phyloP scores from a whole-genome alignment of 64 coral and sea anemone genomes.

The Actinia tenebrosa region DNA sequence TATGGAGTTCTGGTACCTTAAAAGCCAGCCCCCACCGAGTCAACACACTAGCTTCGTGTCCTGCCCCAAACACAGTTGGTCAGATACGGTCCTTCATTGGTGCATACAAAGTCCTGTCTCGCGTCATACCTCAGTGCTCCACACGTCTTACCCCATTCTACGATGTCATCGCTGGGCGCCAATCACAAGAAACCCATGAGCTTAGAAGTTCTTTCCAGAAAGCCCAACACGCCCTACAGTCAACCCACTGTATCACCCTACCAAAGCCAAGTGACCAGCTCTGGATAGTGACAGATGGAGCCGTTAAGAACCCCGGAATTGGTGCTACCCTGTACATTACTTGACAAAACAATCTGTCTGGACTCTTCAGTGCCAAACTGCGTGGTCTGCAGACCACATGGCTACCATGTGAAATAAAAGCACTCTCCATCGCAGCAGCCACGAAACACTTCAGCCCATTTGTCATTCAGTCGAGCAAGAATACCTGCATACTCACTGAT shows the following conservation, averaged over 20 bases:
- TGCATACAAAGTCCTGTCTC: slow-evolving; percentile 44
- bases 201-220: too few relatives aligned
- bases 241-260: neutral
- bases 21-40: slow-evolving; percentile 32
- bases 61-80: slow-evolving; percentile 20
- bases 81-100: slow-evolving; percentile 32
- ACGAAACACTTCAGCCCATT: slow-evolving; percentile 31
- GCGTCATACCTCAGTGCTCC: slow-evolving; percentile 35
- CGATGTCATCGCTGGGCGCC: neutral
- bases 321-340: slow-evolving; percentile 35
- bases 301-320: slow-evolving; percentile 20
- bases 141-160: neutral
- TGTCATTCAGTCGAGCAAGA: slow-evolving; percentile 19
- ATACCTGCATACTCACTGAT: slow-evolving; percentile 20
- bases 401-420: slow-evolving; percentile 42
- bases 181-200: neutral
- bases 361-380: slow-evolving; percentile 31
- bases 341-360: neutral
- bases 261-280: slow-evolving; percentile 26
- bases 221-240: neutral
- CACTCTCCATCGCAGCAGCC: slow-evolving; percentile 31
- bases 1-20: slow-evolving; percentile 30
- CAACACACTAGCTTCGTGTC: slow-evolving; percentile 26
- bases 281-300: slow-evolving; percentile 28
- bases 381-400: neutral